Base-by-base conservation (phyloP, 2,113 vertebrate genomes). In the Plecturocebus donacophilus region DNA sequence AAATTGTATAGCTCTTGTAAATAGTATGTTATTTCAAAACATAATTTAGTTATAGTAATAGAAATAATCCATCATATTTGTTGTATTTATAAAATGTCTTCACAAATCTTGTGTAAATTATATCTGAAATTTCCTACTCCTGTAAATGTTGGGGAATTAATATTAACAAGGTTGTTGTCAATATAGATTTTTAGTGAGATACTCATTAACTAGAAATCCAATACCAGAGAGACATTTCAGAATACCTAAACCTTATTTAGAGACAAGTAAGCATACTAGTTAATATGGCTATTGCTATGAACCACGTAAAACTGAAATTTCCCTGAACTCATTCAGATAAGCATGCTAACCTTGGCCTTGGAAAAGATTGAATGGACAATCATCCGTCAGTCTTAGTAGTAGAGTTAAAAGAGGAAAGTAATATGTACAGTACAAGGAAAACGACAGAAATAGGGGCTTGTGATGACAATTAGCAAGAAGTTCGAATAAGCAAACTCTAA, bases 191-290 rank as follows among this genome's bases (percentile, higher is more conserved):
- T 80, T 73, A 90, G 27, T 82, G 61, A 7, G 81, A 25, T 58
- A 19, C 30, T 92, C 14, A 61, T 87, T 87, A 71, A 35, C 71
- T 85, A 85, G 35, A 93, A 77, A 56, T 87, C 94, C 11, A 96
- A 16, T 64, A 54, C 70, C 58, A 97, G 42, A 87, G n/a, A 85
- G 10, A 85, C 81, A 83, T 95, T 86, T 87, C 40, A 87, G 87
- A 92, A 76, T 77, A 40, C 11, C 49, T 40, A 71, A 58, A 76
- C 47, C 40, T 88, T 40, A 86, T 64, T 97, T 77, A 58, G n/a
- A 64, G 25, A 90, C 6, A 87, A 81, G 52, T 49, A 56, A 54
- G 27, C 27, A 35, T 87, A 49, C 4, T 71, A 87, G 38, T 95
- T 82, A 95, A 71, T 52, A 40, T 77, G 32, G 6, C 2, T 83